Conservation (phyloP, 2,113 vertebrate species). For the Elachura formosa region DNA sequence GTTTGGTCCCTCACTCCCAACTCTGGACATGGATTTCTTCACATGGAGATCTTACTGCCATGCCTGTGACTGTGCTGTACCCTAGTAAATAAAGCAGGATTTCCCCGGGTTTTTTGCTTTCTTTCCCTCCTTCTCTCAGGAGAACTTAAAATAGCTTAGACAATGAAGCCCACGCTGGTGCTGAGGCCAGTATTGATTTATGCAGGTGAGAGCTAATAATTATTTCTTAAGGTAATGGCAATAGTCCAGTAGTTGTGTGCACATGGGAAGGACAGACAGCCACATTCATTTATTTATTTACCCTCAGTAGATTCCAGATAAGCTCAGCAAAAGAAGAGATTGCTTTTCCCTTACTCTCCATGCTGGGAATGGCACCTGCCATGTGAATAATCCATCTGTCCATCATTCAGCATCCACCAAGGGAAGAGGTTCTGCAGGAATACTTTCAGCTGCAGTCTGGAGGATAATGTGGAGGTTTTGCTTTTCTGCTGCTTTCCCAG, state of each 20-base stretch:
- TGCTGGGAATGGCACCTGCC: background rate
- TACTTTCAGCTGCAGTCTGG: background rate
- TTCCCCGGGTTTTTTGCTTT: background rate
- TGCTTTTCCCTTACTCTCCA: background rate
- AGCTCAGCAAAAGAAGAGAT: background rate
- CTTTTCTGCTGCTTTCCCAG: background rate
- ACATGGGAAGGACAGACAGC: background rate
- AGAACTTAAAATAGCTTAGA: background rate
- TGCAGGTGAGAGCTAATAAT: background rate
- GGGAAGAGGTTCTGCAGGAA: background rate
- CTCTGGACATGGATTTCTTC: background rate
- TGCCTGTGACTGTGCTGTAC: background rate
- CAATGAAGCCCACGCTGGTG: accelerated
- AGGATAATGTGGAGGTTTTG: background rate
- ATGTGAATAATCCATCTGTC: background rate
- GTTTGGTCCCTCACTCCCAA: accelerated
- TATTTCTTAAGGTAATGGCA: background rate
- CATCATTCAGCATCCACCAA: background rate
- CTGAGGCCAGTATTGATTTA: background rate
- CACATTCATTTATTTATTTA: background rate
- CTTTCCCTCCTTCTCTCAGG: background rate
- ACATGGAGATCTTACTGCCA: background rate
- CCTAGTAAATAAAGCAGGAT: background rate
- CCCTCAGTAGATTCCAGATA: background rate
- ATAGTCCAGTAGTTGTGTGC: background rate